phyloP scores from a whole-genome alignment of 2,113 vertebrate species.

The Entelurus aequoreus region DNA sequence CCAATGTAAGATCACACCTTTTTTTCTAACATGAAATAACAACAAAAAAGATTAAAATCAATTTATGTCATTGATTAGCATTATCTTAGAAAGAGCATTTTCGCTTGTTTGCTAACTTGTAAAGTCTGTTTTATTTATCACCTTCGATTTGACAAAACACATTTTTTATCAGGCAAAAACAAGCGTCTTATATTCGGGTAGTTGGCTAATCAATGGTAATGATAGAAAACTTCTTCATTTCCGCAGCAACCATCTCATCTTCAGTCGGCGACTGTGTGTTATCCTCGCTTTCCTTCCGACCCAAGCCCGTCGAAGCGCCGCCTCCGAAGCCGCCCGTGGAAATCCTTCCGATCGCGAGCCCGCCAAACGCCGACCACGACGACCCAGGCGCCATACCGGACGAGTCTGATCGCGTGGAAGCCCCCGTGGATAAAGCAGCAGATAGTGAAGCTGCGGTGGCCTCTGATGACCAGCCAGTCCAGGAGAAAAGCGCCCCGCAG shows the following conservation, averaged over 20 bases:
- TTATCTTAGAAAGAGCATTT: too few relatives aligned
- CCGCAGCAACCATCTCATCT: slow-evolving; percentile 58
- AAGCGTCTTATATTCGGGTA: too few relatives aligned
- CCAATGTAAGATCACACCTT: too few relatives aligned
- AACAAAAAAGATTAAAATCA: too few relatives aligned
- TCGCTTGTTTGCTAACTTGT: too few relatives aligned
- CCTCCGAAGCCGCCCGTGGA: slow-evolving; percentile 1
- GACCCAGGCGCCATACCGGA: slow-evolving; percentile 47
- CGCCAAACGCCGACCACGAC: slow-evolving; percentile 34
- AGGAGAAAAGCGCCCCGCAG: slow-evolving; percentile 12
- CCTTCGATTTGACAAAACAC: too few relatives aligned
- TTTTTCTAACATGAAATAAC: too few relatives aligned
- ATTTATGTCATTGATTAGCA: too few relatives aligned
- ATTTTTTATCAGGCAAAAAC: too few relatives aligned
- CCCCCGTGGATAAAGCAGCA: not conserved
- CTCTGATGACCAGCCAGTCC: not conserved
- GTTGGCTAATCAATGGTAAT: too few relatives aligned
- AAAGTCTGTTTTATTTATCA: too few relatives aligned
- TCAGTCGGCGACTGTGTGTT: slow-evolving; percentile 65
- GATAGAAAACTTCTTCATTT: not conserved
- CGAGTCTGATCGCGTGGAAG: slow-evolving; percentile 16
- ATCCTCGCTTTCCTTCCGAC: slow-evolving; percentile 56
- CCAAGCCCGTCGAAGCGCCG: slow-evolving; percentile 37
- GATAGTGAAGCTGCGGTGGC: not conserved
- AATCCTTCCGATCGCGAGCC: slow-evolving; percentile 8